Percentiles rank a stretch among this genome's conserved stretches.
These are phyloP conservation scores for Sinentomon sp. DNA, from an alignment of 2,888 invertebrate genomes.

Conservation along the genomic window DNA sequence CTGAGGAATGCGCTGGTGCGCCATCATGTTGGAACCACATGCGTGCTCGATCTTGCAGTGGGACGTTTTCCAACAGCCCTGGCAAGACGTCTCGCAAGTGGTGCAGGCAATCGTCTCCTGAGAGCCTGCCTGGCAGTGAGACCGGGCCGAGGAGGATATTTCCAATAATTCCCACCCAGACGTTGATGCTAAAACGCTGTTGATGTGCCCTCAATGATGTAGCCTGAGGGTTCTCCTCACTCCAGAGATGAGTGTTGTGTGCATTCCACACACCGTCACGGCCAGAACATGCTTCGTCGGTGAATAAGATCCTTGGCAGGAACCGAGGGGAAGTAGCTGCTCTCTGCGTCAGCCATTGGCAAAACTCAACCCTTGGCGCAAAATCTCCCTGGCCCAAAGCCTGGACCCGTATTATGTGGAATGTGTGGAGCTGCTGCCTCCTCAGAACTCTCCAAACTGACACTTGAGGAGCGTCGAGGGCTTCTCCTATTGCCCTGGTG, in stretches of 20 bases:
- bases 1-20: constrained; percentile 8
- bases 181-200: constrained; percentile 14
- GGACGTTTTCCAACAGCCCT: constrained; percentile 5
- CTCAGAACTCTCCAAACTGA: too few species aligned
- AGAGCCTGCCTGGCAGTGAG: constrained; percentile 11
- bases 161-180: constrained; percentile 14
- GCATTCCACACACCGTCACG: constrained; percentile 15
- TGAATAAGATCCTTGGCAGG: constrained; percentile 14
- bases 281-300: constrained; percentile 16
- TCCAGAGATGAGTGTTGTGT: constrained; percentile 17
- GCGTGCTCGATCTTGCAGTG: constrained; percentile 2
- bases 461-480: too few species aligned
- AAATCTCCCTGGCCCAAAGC: too few species aligned
- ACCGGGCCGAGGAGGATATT: constrained; percentile 13
- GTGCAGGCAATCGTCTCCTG: constrained; percentile 2
- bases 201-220: constrained; percentile 14
- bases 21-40: constrained; percentile 11
- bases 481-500: too few species aligned
- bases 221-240: constrained; percentile 16
- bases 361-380: constrained; percentile 14
- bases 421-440: too few species aligned
- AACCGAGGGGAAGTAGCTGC: constrained; percentile 9
- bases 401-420: too few species aligned
- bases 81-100: constrained; percentile 8
- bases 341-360: constrained; percentile 8